A percentile compares a stretch with the other conserved stretches of the same genome.
Evolutionary conservation across 2,888 invertebrate genomes (phyloP).

Genomic region (Polylopha cassiicola): DNA sequence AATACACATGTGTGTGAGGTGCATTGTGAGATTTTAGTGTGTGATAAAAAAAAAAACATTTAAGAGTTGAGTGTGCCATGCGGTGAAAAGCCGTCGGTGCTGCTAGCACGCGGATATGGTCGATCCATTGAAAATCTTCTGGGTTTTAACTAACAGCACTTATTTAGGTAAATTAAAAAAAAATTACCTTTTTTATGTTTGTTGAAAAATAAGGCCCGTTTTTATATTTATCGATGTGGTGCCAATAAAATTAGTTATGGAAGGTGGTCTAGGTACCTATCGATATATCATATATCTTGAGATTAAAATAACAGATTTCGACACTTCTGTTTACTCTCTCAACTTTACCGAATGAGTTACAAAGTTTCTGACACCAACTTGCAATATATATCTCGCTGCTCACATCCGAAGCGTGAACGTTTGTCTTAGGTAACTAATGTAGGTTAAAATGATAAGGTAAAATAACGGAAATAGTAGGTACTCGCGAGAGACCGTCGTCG

Average conservation of each 20-base stretch:
- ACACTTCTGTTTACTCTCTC: conserved; percentile 17
- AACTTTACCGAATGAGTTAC: conserved; percentile 17
- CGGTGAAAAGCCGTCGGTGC: conserved; percentile 62
- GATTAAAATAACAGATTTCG: conserved; percentile 4
- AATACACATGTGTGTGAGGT: conserved; percentile 23
- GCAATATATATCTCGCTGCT: conserved; percentile 14
- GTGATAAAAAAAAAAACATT: conserved; percentile 33
- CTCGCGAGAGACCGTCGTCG: not conserved
- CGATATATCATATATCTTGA: not conserved
- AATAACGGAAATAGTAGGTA: not conserved
- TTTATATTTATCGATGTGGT: no score
- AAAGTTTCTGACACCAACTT: conserved; percentile 20
- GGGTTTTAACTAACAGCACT: conserved; percentile 90
- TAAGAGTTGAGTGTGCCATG: conserved; percentile 69
- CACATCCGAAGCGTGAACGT: conserved; percentile 10
- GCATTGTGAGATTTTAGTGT: conserved; percentile 27
- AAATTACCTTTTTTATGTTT: not conserved
- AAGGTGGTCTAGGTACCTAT: not conserved
- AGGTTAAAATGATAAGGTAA: not conserved
- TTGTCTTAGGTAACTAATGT: conserved; percentile 4
- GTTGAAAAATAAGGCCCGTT: no score
- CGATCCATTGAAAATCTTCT: conserved; percentile 89
- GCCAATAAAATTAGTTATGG: not conserved
- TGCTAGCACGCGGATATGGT: conserved; percentile 80
- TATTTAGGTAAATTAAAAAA: conserved; percentile 80